A percentile compares a stretch with the other conserved stretches of the same genome.
These are phyloP conservation scores for Xenotilapia flavipinnis DNA, from an alignment of 2,113 vertebrate genomes.

Conservation along the genomic window DNA sequence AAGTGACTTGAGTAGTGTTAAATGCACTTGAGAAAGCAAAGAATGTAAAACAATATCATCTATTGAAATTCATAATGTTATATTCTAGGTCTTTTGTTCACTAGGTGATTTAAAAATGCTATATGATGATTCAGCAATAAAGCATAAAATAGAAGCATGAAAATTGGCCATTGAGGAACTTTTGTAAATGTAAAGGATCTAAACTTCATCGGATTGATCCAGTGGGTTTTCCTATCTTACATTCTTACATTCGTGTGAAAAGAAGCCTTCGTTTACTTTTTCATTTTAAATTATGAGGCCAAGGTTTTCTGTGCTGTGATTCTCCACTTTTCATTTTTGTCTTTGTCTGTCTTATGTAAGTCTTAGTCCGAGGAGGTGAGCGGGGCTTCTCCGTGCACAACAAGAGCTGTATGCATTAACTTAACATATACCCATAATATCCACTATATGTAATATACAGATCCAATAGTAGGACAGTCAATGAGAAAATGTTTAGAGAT, in stretches of 20 bases:
- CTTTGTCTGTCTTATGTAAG: not conserved
- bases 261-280: no score
- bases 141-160: not conserved
- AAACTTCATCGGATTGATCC: no score
- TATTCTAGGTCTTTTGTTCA: not conserved
- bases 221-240: no score
- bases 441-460: not conserved
- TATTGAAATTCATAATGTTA: not conserved
- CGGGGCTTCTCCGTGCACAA: not conserved
- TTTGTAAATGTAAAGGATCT: not conserved
- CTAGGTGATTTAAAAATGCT: not conserved
- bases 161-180: not conserved
- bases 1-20: not conserved
- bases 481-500: rapidly evolving
- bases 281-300: no score
- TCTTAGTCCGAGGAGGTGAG: not conserved
- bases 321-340: not conserved
- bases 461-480: not conserved
- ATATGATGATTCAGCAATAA: not conserved
- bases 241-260: no score
- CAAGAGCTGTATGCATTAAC: not conserved
- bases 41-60: not conserved
- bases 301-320: no score
- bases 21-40: not conserved
- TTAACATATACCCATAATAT: not conserved